Conservation (phyloP, 2,888 invertebrate genomes). For the Punctoribates punctum region DNA sequence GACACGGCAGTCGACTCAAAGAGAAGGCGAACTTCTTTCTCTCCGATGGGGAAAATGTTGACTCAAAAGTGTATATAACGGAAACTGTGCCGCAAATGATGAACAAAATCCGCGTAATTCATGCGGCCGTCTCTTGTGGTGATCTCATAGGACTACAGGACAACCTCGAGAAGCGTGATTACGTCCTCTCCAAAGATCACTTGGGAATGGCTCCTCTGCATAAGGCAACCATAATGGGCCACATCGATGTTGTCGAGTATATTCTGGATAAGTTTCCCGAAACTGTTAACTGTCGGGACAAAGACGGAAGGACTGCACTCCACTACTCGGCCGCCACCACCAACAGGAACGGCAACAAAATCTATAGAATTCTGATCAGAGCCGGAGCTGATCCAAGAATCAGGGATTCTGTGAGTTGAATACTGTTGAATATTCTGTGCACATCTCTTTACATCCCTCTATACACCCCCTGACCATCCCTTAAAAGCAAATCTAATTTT, state of each 20-base stretch:
- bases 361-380: constrained; percentile 50
- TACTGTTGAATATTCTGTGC: neutral
- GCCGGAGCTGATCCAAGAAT: constrained; percentile 51
- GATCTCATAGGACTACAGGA: constrained; percentile 46
- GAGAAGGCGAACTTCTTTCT: constrained; percentile 41
- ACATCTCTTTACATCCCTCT: no score
- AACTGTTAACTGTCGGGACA: constrained; percentile 54
- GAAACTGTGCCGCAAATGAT: constrained; percentile 47
- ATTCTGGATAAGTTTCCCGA: constrained; percentile 56
- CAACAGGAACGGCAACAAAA: constrained; percentile 48
- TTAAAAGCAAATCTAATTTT: neutral
- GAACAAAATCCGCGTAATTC: constrained; percentile 48
- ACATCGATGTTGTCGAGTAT: constrained; percentile 70
- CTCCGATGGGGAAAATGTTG: constrained; percentile 36
- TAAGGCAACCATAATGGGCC: constrained; percentile 77
- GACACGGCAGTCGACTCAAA: constrained; percentile 78
- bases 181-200: constrained; percentile 77
- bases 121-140: constrained; percentile 48
- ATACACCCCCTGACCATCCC: no score
- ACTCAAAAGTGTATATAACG: constrained; percentile 46
- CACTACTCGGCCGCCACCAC: constrained; percentile 70
- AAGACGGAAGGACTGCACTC: constrained; percentile 66
- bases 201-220: constrained; percentile 81
- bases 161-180: constrained; percentile 65
- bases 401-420: constrained; percentile 50